Conservation (phyloP, 2,888 invertebrate species). For the Tetragnatha montana region DNA sequence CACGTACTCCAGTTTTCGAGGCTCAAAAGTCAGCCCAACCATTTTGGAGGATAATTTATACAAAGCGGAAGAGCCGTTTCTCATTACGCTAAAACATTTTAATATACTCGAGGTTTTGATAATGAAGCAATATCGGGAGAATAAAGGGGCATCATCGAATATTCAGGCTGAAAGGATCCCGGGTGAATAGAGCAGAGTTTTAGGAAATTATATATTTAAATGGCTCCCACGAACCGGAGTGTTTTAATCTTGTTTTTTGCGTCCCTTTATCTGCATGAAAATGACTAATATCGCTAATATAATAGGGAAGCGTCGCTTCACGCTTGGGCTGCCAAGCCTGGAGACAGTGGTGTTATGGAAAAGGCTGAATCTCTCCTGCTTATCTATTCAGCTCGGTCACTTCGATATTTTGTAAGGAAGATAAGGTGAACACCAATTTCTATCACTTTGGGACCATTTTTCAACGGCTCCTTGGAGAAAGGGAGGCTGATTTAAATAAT, state of each 20-base stretch:
- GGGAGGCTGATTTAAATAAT: too few species aligned
- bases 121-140: conserved; percentile 33
- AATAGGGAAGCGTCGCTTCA: conserved; percentile 44
- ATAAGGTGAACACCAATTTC: conserved; percentile 25
- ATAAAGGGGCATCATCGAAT: conserved; percentile 47
- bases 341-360: conserved; percentile 29
- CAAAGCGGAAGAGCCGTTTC: conserved; percentile 3
- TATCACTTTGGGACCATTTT: neutral
- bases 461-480: too few species aligned
- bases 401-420: conserved; percentile 43
- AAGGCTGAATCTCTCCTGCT: conserved; percentile 30
- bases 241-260: conserved; percentile 43
- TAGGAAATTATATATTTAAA: conserved; percentile 68
- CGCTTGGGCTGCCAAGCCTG: conserved; percentile 49
- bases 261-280: conserved; percentile 27
- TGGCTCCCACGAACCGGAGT: conserved; percentile 48
- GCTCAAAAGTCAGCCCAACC: neutral
- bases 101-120: conserved; percentile 20
- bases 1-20: neutral
- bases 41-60: conserved; percentile 15
- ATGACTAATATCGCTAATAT: conserved; percentile 57
- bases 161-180: conserved; percentile 47
- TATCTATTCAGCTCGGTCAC: conserved; percentile 24
- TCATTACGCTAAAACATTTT: conserved; percentile 69
- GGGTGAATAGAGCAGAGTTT: conserved; percentile 42